Conservation (phyloP, 2,888 invertebrate genomes). For the Mylabris sibirica region DNA sequence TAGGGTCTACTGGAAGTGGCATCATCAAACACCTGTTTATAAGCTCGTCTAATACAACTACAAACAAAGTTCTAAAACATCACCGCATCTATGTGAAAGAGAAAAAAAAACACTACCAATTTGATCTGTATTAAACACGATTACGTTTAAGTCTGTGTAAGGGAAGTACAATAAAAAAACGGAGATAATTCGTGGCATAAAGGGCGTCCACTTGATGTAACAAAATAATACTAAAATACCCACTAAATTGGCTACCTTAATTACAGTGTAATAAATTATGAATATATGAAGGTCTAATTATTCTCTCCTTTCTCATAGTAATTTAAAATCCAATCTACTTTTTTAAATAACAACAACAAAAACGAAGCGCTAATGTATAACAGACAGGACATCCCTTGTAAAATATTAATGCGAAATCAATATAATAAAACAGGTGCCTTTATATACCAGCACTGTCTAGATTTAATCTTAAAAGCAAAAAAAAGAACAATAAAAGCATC, state of each 20-base stretch:
- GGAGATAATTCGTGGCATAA: background rate
- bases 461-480: constrained; percentile 10
- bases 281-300: background rate
- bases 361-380: background rate
- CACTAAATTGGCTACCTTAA: background rate
- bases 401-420: background rate
- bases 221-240: background rate
- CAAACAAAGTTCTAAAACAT: constrained; percentile 6
- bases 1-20: constrained; percentile 18
- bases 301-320: background rate
- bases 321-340: background rate
- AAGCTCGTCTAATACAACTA: constrained; percentile 18
- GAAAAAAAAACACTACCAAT: background rate
- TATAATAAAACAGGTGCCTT: background rate
- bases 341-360: background rate
- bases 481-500: background rate
- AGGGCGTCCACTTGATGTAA: background rate
- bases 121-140: background rate
- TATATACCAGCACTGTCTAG: background rate
- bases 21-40: constrained; percentile 31
- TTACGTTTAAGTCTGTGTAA: background rate
- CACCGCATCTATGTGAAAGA: constrained; percentile 21
- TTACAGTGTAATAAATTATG: background rate
- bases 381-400: background rate
- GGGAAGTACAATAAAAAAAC: background rate